Base-by-base conservation (phyloP, 2,888 invertebrate species). In the Diarsia dahlii region DNA sequence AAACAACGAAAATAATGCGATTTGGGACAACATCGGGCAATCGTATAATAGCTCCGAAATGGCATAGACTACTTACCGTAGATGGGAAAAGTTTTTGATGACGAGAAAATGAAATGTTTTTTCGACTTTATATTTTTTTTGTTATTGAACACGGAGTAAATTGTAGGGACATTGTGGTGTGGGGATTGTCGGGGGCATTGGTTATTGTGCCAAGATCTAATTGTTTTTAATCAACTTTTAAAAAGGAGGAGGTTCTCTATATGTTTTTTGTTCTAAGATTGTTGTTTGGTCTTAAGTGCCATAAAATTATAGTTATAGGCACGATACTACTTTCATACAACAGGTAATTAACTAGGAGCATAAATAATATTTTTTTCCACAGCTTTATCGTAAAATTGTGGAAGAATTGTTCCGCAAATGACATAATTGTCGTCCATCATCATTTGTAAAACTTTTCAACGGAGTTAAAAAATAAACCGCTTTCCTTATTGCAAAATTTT, bases 21-120 rank as follows among this genome's bases (percentile, higher is more conserved):
- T 81, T 75, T 71, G 5, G 62, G 81, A 62, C 45, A 45, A 58
- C 46, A 70, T 34, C 62, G 18, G 71, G 60, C 72, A 81, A 78
- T 88, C 54, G 69, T 65, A 56, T 83, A 82, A 82, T 80, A 45
- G 67, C 65, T 69, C 13, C 52, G 71, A 68, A 80, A 76, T 76
- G 67, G 54, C 54, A 45, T 76, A 34, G 34, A 63, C 58, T 39
- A 76, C 58, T 76, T 62, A 78, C 58, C 23, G 63, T 71, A 65
- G n/a, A 82, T 82, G 73, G n/a, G 46, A 69, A 82, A 80, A 87
- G 76, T 82, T 85, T 46, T 68, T 65, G 60, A 77, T 65, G 50
- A 46, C 63, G 23, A 73, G 23, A 69, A 73, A 34, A 66, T 64
- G 0, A 75, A 65, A 75, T 62, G 72, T 71, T 65, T 52, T 63